Evolutionary conservation across 2,888 invertebrate genomes (phyloP), one percentile per base, ranked within the genome.

Genomic region (Plagiodera versicolora): DNA sequence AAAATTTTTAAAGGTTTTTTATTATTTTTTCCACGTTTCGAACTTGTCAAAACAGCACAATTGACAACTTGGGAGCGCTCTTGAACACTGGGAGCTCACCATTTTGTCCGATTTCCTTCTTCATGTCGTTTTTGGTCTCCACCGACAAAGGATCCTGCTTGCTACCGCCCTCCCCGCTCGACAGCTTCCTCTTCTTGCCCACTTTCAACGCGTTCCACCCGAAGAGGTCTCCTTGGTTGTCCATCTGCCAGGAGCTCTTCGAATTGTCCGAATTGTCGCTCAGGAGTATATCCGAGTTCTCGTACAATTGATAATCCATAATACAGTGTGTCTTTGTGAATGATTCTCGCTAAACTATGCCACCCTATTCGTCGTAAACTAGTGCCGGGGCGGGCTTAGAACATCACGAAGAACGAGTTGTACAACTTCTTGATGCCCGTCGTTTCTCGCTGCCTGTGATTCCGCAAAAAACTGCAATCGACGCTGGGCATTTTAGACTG

Each of bases 401-500:
- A 92, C 80, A 92, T 86, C 70, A 92, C 92, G 80, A 92, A 92
- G 83, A 92, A 92, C 64, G 91, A 91, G 82, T 92, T 92, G 83
- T 92, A 92, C 78, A 92, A 83, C 81, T 92, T 92, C 82, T 92
- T 92, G 76, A 92, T 91, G 64, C 92, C 92, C 51, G 91, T 91
- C 20, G 91, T 90, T 81, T 92, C 91, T 77, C 91, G 84, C 81
- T 92, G 91, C 75, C 91, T 87, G 79, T 91, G 91, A 78, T 89
- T 90, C 80, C 91, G 89, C 63, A 91, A 85, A 74, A 91, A 85
- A 77, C 88, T 87, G 81, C 89, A 89, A 79, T 89, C 87, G 74
- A 88, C 83, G 81, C 86, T 86, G 80, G 88, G 81, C 89, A 89
- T 89, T 80, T 88, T 80, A 77, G 74, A 67, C 72, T 75, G 75